Evolutionary conservation across 2,888 invertebrate species (phyloP), one percentile per base, ranked within the genome.

Genomic region (Erebia epiphron): DNA sequence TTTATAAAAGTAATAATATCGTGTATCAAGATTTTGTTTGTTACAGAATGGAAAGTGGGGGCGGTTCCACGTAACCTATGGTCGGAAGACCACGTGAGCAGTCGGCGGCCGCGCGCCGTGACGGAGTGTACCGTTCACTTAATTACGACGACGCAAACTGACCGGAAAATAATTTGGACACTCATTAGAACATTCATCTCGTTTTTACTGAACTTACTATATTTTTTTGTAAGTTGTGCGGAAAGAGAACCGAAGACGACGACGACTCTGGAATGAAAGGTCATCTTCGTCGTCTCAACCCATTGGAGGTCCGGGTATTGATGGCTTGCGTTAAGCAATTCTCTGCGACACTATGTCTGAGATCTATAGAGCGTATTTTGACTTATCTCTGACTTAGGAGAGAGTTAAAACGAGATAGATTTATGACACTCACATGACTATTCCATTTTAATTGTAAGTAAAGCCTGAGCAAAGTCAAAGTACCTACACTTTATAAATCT

Each of bases 161-260:
- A 79, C 81, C 86, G 85, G 85, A 82, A 86, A 63, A 86, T 81
- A 81, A 81, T 84, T 84, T 83, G 84, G 77, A 83, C 84, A 81
- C 80, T 85, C 79, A 76, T 75, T 66, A 68, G 69, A 67, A 65
- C 70, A 69, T 57, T 67, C 62, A 65, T 43, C 18, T 60, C 21
- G 54, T 18, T 18, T 54, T 18, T 41, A 65, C 13, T 60, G 50
- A 46, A 13, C 16, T 16, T 52, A 16, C 2, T 18, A 54, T 16
- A 14, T n/a, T 8, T 50, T n/a, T 50, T 50, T 4, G 26, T 8
- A n/a, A 5, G 49, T 4, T 49, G 13, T 14, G 13, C 13, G 5
- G 49, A 49, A 35, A 35, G 35, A 35, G 35, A 35, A 35, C 35
- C 35, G 7, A 7, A 35, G 35, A 35, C 35, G 1, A 35, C 1